phyloP scores from a whole-genome alignment of 1,140 invertebrate genomes.

The Papilio helenus region DNA sequence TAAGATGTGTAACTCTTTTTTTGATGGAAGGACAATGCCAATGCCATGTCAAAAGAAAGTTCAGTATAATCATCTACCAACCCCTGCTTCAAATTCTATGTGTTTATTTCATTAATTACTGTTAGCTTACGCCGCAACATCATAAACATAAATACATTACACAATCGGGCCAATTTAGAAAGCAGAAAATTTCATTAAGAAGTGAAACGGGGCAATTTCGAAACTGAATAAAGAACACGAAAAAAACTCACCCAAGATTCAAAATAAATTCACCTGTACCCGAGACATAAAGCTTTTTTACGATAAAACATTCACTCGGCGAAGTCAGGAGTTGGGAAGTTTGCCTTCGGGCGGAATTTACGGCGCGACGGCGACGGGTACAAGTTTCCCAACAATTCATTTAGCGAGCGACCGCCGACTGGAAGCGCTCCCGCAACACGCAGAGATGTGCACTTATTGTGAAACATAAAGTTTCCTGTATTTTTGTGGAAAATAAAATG shows the following conservation, averaged over 20 bases:
- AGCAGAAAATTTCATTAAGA: slow-evolving; percentile 10
- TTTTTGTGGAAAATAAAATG: neutral
- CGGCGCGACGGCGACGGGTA: neutral
- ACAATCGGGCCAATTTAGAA: neutral
- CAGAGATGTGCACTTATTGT: slow-evolving; percentile 9
- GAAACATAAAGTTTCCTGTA: neutral
- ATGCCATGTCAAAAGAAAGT: too few relatives aligned
- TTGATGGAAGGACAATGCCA: too few relatives aligned
- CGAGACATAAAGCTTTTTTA: slow-evolving; percentile 37
- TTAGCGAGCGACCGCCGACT: slow-evolving; percentile 18
- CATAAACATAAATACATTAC: neutral
- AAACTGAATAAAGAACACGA: neutral
- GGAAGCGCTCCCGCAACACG: neutral
- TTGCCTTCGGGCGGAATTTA: slow-evolving; percentile 15
- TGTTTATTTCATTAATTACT: neutral
- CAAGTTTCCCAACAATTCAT: slow-evolving; percentile 29
- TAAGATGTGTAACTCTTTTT: too few relatives aligned
- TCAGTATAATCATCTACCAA: too few relatives aligned
- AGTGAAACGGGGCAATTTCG: slow-evolving; percentile 2
- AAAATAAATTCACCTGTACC: slow-evolving; percentile 36
- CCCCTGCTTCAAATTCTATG: too few relatives aligned
- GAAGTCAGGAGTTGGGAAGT: slow-evolving; percentile 31
- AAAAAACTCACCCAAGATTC: neutral
- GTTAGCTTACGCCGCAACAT: neutral
- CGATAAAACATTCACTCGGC: slow-evolving; percentile 34